Conservation (phyloP, 2,113 vertebrate species). For the Corynorhinus townsendii region DNA sequence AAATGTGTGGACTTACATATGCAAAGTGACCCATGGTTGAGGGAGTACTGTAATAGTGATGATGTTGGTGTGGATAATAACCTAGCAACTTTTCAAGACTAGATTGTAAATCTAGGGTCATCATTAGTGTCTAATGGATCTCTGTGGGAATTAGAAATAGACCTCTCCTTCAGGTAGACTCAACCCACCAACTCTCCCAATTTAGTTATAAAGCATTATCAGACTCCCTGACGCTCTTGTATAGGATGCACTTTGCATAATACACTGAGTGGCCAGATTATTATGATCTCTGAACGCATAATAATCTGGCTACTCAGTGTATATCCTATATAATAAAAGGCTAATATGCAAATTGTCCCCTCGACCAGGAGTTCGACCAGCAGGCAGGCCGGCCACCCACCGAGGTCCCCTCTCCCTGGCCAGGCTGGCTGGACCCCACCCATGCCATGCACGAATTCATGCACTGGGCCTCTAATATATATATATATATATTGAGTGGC, state of each 20-base stretch:
- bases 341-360: too few relatives aligned
- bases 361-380: too few relatives aligned
- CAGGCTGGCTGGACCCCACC: too few relatives aligned
- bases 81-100: background rate
- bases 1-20: background rate
- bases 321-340: too few relatives aligned
- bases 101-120: background rate
- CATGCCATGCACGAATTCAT: too few relatives aligned
- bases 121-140: background rate
- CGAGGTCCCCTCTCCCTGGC: too few relatives aligned
- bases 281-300: too few relatives aligned
- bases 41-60: background rate
- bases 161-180: background rate
- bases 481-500: too few relatives aligned
- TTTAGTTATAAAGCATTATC: background rate
- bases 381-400: too few relatives aligned
- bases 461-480: too few relatives aligned
- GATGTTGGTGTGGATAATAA: background rate
- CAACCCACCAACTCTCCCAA: background rate
- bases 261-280: too few relatives aligned
- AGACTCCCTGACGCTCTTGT: background rate
- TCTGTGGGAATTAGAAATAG: background rate
- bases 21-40: background rate
- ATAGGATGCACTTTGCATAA: background rate
- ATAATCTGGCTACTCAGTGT: too few relatives aligned